phyloP scores from a whole-genome alignment of 2,797 vertebrate genomes.

The Pelochelys cantorii region DNA sequence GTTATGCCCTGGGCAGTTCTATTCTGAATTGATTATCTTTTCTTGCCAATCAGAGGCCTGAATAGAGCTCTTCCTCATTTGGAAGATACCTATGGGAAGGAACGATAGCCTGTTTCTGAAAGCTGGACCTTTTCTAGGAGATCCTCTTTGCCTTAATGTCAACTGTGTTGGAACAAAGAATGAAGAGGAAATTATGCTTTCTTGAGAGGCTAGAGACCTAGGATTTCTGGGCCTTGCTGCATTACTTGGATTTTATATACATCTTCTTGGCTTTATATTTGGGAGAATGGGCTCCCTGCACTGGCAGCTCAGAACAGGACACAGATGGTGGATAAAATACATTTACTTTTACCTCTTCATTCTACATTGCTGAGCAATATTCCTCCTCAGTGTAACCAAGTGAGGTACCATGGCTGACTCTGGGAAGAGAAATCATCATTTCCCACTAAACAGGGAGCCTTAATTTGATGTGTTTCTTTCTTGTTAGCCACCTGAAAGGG shows the following conservation, averaged over 20 bases:
- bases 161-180: neutral
- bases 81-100: neutral
- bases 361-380: fast-evolving
- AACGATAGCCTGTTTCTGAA: neutral
- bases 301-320: fast-evolving
- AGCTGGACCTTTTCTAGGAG: neutral
- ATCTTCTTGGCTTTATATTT: neutral
- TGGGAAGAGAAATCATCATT: neutral
- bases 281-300: neutral
- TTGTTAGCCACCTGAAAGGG: fast-evolving
- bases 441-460: neutral
- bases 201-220: neutral
- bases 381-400: neutral
- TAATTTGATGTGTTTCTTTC: fast-evolving
- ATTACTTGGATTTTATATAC: neutral
- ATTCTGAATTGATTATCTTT: neutral
- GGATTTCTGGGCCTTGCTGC: neutral
- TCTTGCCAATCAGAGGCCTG: neutral
- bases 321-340: neutral
- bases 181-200: neutral
- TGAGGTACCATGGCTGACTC: neutral
- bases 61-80: neutral
- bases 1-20: neutral
- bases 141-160: neutral
- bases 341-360: neutral